A percentile compares a stretch with the other conserved stretches of the same genome.
These are phyloP conservation scores for Pogonomyrmex californicus DNA, from an alignment of 1,140 invertebrate genomes.

Conservation along the genomic window DNA sequence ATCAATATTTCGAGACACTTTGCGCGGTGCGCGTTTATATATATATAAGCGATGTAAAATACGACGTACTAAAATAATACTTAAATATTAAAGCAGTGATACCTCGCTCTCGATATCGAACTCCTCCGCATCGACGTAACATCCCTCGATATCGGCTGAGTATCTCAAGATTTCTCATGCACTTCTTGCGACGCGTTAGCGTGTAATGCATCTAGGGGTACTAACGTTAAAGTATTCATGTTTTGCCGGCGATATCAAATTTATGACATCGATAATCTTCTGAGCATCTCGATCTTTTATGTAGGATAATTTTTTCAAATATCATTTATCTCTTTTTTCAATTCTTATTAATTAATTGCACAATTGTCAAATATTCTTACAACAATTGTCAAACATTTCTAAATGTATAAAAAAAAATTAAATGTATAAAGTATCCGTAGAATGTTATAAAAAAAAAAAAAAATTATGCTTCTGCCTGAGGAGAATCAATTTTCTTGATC, in stretches of 20 bases:
- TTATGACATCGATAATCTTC: background rate
- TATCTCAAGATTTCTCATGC: background rate
- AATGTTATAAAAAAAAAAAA: no score
- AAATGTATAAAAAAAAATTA: no score
- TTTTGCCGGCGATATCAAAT: background rate
- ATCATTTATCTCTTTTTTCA: background rate
- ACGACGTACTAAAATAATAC: constrained; percentile 22
- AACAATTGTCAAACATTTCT: no score
- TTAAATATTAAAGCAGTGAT: constrained; percentile 1
- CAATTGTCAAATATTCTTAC: background rate
- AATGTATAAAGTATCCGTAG: background rate
- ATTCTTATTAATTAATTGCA: no score
- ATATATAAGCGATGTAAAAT: constrained; percentile 17
- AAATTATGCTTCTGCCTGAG: background rate
- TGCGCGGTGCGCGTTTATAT: background rate
- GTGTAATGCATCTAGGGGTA: background rate
- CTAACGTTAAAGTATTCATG: background rate
- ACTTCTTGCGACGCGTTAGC: background rate
- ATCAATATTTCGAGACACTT: constrained; percentile 1
- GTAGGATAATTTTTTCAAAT: background rate
- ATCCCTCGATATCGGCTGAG: background rate
- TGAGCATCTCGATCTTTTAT: background rate
- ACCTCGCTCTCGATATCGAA: background rate
- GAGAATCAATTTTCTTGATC: background rate
- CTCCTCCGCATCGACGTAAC: background rate